Percentiles rank a stretch among this genome's conserved stretches.
Evolutionary conservation across 64 coral and sea anemone species (phyloP).

Genomic region (Pocillopora verrucosa): DNA sequence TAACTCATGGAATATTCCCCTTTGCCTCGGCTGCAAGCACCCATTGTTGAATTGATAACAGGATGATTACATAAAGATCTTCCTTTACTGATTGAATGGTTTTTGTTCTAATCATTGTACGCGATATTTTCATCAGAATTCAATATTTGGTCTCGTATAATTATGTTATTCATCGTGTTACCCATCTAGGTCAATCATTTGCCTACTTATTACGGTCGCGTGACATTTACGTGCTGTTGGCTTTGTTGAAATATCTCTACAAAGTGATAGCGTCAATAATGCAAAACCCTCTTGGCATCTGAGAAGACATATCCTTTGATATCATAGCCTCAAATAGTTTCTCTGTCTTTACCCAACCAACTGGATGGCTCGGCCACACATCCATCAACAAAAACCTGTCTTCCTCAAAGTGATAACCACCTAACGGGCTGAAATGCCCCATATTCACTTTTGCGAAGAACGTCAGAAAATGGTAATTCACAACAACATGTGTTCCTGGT

Average conservation of each 20-base stretch:
- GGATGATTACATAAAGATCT: no score
- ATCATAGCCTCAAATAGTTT: slow-evolving; percentile 63
- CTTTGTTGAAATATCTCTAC: neutral
- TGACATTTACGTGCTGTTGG: no score
- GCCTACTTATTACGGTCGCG: no score
- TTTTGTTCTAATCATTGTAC: no score
- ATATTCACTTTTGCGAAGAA: neutral
- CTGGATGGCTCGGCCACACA: slow-evolving; percentile 51
- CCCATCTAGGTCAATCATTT: no score
- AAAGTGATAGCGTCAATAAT: neutral
- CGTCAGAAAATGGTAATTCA: slow-evolving; percentile 38
- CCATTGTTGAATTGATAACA: no score
- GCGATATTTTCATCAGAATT: no score
- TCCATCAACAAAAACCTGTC: slow-evolving; percentile 63
- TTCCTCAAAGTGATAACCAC: slow-evolving; percentile 44
- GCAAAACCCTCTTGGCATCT: slow-evolving; percentile 65
- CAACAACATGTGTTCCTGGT: slow-evolving; percentile 10
- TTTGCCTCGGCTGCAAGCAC: no score
- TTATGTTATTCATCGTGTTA: no score
- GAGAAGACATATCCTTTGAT: slow-evolving; percentile 30
- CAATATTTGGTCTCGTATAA: no score
- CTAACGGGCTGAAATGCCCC: slow-evolving; percentile 67
- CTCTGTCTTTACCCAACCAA: slow-evolving; percentile 56
- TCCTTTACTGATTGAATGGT: no score
- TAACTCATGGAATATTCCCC: no score